phyloP scores from a whole-genome alignment of 2,797 vertebrate genomes.

The Molossus molossus region DNA sequence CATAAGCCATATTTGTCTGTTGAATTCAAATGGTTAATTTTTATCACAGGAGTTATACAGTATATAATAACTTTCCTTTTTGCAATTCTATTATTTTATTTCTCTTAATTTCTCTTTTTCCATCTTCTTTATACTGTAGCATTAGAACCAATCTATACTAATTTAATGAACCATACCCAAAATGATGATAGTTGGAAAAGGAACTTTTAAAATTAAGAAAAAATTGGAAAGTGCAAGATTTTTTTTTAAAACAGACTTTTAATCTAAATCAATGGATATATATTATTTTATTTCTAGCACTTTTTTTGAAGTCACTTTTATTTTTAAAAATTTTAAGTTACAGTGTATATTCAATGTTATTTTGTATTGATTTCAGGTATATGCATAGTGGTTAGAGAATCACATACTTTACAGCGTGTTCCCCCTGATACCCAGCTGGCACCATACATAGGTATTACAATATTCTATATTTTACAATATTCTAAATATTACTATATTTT shows the following conservation, averaged over 20 bases:
- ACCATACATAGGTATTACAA: not conserved
- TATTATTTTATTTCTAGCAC: not conserved
- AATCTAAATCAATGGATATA: not conserved
- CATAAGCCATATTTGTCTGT: not conserved
- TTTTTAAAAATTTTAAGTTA: not conserved
- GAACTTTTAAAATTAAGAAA: constrained; percentile 16
- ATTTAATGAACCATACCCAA: not conserved
- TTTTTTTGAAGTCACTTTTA: not conserved
- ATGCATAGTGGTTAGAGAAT: not conserved
- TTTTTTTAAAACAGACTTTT: not conserved
- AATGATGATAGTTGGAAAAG: not conserved
- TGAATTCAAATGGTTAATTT: constrained; percentile 26
- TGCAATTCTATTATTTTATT: constrained; percentile 21
- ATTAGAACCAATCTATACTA: not conserved
- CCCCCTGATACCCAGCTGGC: not conserved
- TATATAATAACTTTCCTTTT: not conserved
- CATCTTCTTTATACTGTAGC: not conserved
- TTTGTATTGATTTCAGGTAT: not conserved
- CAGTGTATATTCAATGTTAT: not conserved
- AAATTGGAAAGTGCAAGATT: not conserved
- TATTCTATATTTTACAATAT: not conserved
- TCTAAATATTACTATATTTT: not conserved
- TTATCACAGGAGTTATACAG: not conserved
- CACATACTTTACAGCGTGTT: not conserved
- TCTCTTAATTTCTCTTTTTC: not conserved